A percentile compares a stretch with the other conserved stretches of the same genome.
phyloP scores from a whole-genome alignment of 2,113 vertebrate species.

The Perccottus glenii region DNA sequence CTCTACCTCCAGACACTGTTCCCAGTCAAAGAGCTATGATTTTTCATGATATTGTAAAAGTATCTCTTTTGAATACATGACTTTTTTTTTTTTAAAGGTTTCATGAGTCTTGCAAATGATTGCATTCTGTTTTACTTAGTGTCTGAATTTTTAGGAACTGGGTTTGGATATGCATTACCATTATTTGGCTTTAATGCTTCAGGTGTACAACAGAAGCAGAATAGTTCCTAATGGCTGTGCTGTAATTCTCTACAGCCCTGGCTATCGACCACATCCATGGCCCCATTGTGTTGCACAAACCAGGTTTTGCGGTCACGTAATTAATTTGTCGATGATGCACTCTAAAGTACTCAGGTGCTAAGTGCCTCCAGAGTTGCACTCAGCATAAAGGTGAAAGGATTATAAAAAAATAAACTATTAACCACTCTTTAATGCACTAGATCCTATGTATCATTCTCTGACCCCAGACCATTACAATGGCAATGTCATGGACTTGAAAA shows the following conservation, averaged over 20 bases:
- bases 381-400: constrained; percentile 22
- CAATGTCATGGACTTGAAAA: constrained; percentile 45
- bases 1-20: no score
- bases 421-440: constrained; percentile 13
- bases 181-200: no score
- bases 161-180: no score
- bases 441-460: constrained; percentile 16
- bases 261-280: background rate
- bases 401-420: constrained; percentile 16
- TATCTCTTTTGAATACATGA: no score
- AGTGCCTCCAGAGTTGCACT: background rate
- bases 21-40: no score
- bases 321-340: constrained; percentile 7
- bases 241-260: background rate
- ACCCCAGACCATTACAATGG: constrained; percentile 45
- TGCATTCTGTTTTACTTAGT: no score
- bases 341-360: constrained; percentile 7
- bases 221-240: background rate
- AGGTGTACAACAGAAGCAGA: no score
- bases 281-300: background rate
- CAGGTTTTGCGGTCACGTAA: constrained; percentile 5
- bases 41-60: no score
- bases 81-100: no score
- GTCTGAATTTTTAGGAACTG: no score
- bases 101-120: no score